Evolutionary conservation across 2,797 vertebrate genomes (phyloP), one percentile per base, ranked within the genome.

Genomic region (Pipistrellus pygmaeus): DNA sequence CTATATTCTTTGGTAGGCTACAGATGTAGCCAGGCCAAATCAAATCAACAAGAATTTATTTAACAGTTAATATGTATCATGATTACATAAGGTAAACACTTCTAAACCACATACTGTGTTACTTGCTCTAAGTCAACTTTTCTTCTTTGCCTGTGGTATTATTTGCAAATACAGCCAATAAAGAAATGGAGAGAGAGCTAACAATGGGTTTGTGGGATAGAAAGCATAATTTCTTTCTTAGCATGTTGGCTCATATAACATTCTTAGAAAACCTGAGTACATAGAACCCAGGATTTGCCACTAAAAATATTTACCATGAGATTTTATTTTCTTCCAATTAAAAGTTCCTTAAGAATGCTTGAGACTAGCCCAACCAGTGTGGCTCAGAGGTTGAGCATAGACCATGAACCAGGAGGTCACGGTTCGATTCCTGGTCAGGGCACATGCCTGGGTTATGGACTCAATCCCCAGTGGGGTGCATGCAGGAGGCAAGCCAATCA

Each of bases 11-110:
- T 57, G 51, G 90, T 85, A 18, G 14, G 9, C 81, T 72, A 85
- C 53, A 82, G 6, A 64, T 6, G 30, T 72, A 75, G n/a, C 35
- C 64, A 87, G 27, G 57, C 88, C 82, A 95, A 92, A n/a, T 55
- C 81, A 93, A 95, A 81, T 94, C 86, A 93, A 72, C 77, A 94
- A 76, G 44, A 78, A 27, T 95, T 96, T 95, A 81, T 93, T 80
- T 92, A 95, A 41, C 51, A 89, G 55, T 93, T 95, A 93, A 60
- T 77, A 35, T 27, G 18, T 93, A 55, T 97, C 35, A 10, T 85
- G 92, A 94, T 90, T 95, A 80, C 46, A 77, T 53, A 88, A 80
- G 32, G 78, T 83, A 96, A 96, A 94, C 30, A 90, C 82, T 91
- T 92, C 41, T 85, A 90, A 95, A 88, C 86, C 60, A 92, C 86